Conservation (phyloP, 2,797 vertebrate genomes). For the Gambelia wislizenii region DNA sequence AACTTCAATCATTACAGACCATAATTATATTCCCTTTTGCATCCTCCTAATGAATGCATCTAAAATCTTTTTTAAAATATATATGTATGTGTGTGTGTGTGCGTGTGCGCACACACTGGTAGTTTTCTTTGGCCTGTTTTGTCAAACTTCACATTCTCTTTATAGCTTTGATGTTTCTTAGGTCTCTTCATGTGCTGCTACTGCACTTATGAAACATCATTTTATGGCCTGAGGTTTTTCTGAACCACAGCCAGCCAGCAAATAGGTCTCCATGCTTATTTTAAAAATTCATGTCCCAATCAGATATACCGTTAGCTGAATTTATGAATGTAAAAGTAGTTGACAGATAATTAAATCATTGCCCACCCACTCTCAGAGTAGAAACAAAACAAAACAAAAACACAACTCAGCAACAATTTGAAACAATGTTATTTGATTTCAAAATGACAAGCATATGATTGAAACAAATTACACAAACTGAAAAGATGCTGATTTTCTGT, state of each 20-base stretch:
- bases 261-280: neutral
- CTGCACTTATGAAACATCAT: neutral
- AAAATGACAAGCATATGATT: accelerated
- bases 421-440: neutral
- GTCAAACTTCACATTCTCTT: neutral
- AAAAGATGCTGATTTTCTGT: accelerated
- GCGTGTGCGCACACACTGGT: accelerated
- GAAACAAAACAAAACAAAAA: accelerated
- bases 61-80: accelerated
- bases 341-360: accelerated
- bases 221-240: neutral
- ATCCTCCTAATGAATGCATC: accelerated
- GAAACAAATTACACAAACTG: neutral
- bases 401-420: neutral
- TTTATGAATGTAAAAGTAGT: neutral
- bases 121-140: accelerated
- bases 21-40: accelerated
- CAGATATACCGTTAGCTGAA: neutral
- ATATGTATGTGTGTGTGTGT: too few relatives aligned
- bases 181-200: accelerated
- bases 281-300: accelerated
- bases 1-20: neutral
- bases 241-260: neutral
- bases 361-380: neutral
- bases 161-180: slow-evolving; percentile 7